phyloP scores from a whole-genome alignment of 2,888 invertebrate species.

The Cepaea hortensis region DNA sequence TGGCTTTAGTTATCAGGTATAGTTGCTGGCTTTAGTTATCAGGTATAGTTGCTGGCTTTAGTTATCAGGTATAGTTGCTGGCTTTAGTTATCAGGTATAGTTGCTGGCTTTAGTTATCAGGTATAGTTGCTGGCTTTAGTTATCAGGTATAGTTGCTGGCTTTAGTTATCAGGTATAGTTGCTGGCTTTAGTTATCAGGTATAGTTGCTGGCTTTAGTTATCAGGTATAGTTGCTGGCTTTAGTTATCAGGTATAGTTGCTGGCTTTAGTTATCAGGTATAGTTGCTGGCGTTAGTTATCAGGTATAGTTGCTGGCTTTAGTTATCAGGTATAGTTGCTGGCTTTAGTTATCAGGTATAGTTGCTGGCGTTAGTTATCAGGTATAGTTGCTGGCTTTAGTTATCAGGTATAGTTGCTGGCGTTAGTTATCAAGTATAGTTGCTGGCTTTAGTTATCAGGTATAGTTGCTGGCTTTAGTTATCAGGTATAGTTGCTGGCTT shows the following conservation, averaged over 20 bases:
- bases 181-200: constrained; percentile 81
- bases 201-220: constrained; percentile 74
- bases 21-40: constrained; percentile 79
- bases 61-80: constrained; percentile 81
- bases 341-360: no score
- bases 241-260: constrained; percentile 81
- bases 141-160: constrained; percentile 81
- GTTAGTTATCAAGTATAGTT: constrained; percentile 84
- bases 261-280: no score
- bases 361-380: no score
- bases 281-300: no score
- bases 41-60: constrained; percentile 76
- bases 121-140: constrained; percentile 57
- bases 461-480: constrained; percentile 74
- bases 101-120: constrained; percentile 81
- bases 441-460: constrained; percentile 81
- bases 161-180: constrained; percentile 81
- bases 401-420: no score
- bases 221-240: constrained; percentile 79
- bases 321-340: constrained; percentile 81
- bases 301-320: constrained; percentile 76
- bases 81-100: constrained; percentile 81
- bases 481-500: constrained; percentile 79
- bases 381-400: constrained; percentile 57
- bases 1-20: constrained; percentile 81